phyloP scores from a whole-genome alignment of 2,888 invertebrate genomes.

The Gnatocerus cornutus region DNA sequence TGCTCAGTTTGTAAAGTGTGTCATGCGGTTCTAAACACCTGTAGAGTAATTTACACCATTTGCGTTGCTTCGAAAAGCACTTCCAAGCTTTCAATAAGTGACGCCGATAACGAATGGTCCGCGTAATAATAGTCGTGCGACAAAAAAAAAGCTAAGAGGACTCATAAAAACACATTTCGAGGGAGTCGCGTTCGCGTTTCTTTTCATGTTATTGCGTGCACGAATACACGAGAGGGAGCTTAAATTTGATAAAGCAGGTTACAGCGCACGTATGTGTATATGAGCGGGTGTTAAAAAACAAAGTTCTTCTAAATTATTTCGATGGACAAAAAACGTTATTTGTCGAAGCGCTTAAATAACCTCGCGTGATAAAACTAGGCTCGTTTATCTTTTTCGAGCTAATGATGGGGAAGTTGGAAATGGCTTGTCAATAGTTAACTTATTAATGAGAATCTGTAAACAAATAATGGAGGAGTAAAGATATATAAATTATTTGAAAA shows the following conservation, averaged over 20 bases:
- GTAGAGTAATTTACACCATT: constrained; percentile 44
- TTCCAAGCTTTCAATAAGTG: constrained; percentile 41
- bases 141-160: constrained; percentile 12
- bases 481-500: constrained; percentile 32
- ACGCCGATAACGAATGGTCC: constrained; percentile 24
- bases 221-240: constrained; percentile 17
- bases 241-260: constrained; percentile 24
- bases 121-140: constrained; percentile 27
- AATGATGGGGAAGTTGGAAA: constrained; percentile 24
- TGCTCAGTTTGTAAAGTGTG: constrained; percentile 26
- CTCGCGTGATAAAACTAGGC: constrained; percentile 5
- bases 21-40: constrained; percentile 36
- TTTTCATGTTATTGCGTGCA: constrained; percentile 29
- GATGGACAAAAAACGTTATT: constrained; percentile 2
- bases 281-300: not conserved
- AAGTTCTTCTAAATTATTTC: not conserved
- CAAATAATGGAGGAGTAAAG: constrained; percentile 37
- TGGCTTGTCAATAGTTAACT: constrained; percentile 29
- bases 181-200: constrained; percentile 14
- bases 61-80: constrained; percentile 28
- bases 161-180: constrained; percentile 28
- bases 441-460: constrained; percentile 39
- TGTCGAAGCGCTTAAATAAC: constrained; percentile 17
- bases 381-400: constrained; percentile 32
- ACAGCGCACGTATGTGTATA: not conserved